Evolutionary conservation across 2,113 vertebrate species (phyloP).

Genomic region (Eonycteris spelaea): DNA sequence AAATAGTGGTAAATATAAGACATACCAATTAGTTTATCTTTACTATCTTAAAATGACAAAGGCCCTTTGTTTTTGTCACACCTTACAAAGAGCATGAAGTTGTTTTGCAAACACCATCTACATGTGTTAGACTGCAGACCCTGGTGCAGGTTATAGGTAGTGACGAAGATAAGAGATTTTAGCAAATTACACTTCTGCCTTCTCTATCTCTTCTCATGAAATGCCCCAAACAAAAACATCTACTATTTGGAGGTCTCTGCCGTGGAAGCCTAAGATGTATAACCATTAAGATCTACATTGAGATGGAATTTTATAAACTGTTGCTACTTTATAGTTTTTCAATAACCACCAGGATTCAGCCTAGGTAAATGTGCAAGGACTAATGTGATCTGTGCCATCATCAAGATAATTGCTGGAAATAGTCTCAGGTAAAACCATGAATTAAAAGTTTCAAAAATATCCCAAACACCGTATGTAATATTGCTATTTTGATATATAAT

Average conservation of each 20-base stretch:
- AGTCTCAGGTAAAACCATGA: neutral
- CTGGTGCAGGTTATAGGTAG: neutral
- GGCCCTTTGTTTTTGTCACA: neutral
- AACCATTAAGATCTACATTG: too few relatives aligned
- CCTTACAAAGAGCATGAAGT: neutral
- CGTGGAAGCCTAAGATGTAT: too few relatives aligned
- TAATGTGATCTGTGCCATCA: too few relatives aligned
- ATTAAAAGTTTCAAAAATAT: neutral
- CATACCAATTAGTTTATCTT: neutral
- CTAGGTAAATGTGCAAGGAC: too few relatives aligned
- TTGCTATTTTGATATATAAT: neutral
- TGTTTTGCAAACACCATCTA: neutral
- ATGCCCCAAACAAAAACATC: too few relatives aligned
- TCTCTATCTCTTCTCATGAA: too few relatives aligned
- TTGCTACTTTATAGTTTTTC: neutral
- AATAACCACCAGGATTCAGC: too few relatives aligned
- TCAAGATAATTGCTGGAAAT: neutral
- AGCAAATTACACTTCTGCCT: too few relatives aligned
- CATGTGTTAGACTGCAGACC: neutral
- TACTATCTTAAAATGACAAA: neutral
- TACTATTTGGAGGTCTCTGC: too few relatives aligned
- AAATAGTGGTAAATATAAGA: neutral
- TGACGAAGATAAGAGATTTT: too few relatives aligned
- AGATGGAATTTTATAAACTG: too few relatives aligned
- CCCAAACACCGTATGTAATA: neutral